Base-by-base conservation (phyloP, 2,797 vertebrate species). In the Coreius guichenoti region DNA sequence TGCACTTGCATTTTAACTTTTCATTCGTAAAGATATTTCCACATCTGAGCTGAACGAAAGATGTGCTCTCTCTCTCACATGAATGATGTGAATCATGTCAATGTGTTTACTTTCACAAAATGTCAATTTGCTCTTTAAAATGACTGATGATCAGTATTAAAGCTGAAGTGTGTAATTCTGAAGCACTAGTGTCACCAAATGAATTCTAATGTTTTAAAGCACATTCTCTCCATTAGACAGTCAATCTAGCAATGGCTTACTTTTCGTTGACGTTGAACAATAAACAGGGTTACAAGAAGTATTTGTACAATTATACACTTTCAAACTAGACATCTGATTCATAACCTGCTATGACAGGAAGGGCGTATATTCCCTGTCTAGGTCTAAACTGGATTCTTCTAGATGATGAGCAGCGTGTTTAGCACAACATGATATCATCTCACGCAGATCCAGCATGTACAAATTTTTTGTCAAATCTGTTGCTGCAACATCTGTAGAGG, bases 301-400 rank as follows among this genome's bases (percentile, higher is more conserved):
- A 78, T 9, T 61, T 23, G 67, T 23, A 69, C 17, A 39, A 69
- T 69, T 43, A 19, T 19, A 78, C 23, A 56, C 74, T 76, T 36
- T 56, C 21, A 56, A 76, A 76, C 31, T 36, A n/a, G 31, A 76
- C 3, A 19, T 43, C 33, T 43, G 75, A 78, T 61, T 78, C 36
- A 78, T 78, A 78, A 78, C 76, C 36, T 61, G 54, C 23, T 61
- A 61, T 78, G 23, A 61, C 54, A 78, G 36, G 76, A 61, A 61
- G 56, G 56, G 13, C 5, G 36, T 43, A 78, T 43, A 36, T 43
- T 61, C 33, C 54, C 16, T 8, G 12, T 14, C 31, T 39, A 56
- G 11, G 51, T 39, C 31, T 56, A 56, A 56, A 56, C 51, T 56
- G 74, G 51, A 36, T 56, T 76, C 1, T 36, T 56, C 33, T 56